Evolutionary conservation across 2,888 invertebrate species (phyloP).

Genomic region (Lordiphosa andalusiaca): DNA sequence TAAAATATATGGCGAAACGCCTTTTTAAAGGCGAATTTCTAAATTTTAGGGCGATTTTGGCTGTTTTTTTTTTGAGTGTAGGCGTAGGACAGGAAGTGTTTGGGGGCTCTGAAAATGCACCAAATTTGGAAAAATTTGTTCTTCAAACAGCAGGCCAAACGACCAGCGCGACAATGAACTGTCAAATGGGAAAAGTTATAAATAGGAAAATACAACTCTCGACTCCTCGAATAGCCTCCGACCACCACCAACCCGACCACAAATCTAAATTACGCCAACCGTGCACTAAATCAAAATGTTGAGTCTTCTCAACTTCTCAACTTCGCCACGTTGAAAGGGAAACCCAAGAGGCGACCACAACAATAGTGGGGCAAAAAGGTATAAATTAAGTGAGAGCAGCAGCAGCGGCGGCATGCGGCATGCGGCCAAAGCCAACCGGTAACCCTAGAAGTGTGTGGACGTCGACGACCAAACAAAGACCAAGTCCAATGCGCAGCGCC

Average conservation of each 20-base stretch:
- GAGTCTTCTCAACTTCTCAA: slow-evolving; percentile 2
- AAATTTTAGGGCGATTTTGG: too few species aligned
- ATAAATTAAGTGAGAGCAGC: slow-evolving; percentile 62
- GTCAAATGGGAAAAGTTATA: slow-evolving; percentile 56
- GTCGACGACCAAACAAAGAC: slow-evolving; percentile 30
- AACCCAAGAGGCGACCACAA: slow-evolving; percentile 59
- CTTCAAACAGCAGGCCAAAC: background rate
- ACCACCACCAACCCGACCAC: slow-evolving; percentile 38
- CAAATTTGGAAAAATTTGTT: too few species aligned
- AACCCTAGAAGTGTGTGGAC: slow-evolving; percentile 49
- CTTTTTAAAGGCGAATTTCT: too few species aligned
- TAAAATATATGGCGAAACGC: too few species aligned
- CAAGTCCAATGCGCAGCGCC: slow-evolving; percentile 45
- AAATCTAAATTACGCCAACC: slow-evolving; percentile 66
- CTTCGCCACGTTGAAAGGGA: slow-evolving; percentile 46
- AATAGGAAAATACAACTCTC: slow-evolving; percentile 15
- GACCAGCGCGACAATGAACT: slow-evolving; percentile 32
- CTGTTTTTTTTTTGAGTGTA: too few species aligned
- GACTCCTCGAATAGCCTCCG: slow-evolving; percentile 33
- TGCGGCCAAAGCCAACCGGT: slow-evolving; percentile 47
- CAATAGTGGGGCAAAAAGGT: slow-evolving; percentile 46
- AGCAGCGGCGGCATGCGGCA: slow-evolving; percentile 50
- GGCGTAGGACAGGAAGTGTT: too few species aligned
- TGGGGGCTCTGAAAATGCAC: too few species aligned
- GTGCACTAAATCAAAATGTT: slow-evolving; percentile 63